Evolutionary conservation across 2,888 invertebrate species (phyloP), one percentile per base, ranked within the genome.

Genomic region (Agrotis clavis): DNA sequence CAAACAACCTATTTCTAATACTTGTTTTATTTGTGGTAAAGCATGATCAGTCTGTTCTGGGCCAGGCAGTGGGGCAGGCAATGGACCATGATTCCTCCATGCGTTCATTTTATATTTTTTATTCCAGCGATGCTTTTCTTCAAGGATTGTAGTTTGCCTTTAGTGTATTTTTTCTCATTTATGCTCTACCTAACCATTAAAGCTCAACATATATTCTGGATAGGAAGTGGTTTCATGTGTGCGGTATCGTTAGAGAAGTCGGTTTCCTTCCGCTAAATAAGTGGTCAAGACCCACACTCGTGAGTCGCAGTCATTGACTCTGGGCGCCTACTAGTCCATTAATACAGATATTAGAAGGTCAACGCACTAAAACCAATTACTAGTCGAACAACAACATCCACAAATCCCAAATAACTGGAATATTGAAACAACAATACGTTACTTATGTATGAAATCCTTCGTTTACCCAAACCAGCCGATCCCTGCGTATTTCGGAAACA

Each of bases 401-500:
- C 21, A 47, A 21, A 35, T 65, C 11, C 48, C 13, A 51, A 11
- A 18, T 1, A 47, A 13, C 50, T 47, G 25, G 53, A 51, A 65
- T 48, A 74, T 53, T 48, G 6, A 62, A 59, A 62, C 47, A 70
- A 54, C 25, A 78, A 3, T 30, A 35, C 50, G 21, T 21, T 54
- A 59, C 21, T 35, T 53, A 60, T 13, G 45, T 59, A 72, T 56
- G 35, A 61, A 60, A 63, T 57, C 30, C 13, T 9, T 45, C 64
- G 51, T 69, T 68, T 64, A 56, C 51, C 47, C 54, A 48, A 64
- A 47, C 41, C 63, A 48, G 64, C 21, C 64, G 71, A 45, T 64
- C 41, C 25, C 64, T 51, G 41, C 51, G 56, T 61, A 81, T 71
- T 79, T 53, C 78, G 53, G 18, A 45, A 77, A 77, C 13, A 48